These are phyloP conservation scores for Pogonomyrmex californicus DNA, from an alignment of 1,140 invertebrate species.

Conservation along the genomic window DNA sequence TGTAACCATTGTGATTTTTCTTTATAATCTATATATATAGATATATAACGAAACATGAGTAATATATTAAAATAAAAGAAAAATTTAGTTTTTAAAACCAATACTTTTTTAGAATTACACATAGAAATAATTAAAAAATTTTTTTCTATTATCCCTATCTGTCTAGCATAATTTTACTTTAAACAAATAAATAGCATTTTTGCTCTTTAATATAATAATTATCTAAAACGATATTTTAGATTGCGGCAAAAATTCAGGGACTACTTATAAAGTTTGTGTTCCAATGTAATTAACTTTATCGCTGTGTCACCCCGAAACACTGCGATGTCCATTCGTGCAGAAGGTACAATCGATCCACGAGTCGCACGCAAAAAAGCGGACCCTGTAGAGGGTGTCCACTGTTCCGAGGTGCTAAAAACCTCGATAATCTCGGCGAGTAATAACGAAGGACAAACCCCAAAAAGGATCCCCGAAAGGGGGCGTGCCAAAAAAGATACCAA, in stretches of 20 bases:
- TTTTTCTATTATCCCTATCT: not conserved
- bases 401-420: slow-evolving; percentile 70
- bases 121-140: not conserved
- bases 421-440: slow-evolving; percentile 71
- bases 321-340: slow-evolving; percentile 21
- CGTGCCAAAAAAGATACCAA: slow-evolving; percentile 62
- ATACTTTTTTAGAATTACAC: not conserved
- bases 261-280: slow-evolving; percentile 56
- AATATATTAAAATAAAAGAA: not conserved
- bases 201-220: slow-evolving; percentile 16
- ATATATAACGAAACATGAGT: not conserved
- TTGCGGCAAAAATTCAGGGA: slow-evolving; percentile 36
- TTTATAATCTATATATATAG: not conserved
- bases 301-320: slow-evolving; percentile 47
- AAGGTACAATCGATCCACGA: slow-evolving; percentile 52
- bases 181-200: slow-evolving; percentile 12
- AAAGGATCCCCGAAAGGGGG: slow-evolving; percentile 45
- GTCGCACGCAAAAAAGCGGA: slow-evolving; percentile 20
- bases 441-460: slow-evolving; percentile 70
- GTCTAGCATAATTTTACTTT: not conserved
- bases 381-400: slow-evolving; percentile 5
- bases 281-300: slow-evolving; percentile 57
- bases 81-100: not conserved
- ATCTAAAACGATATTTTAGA: slow-evolving; percentile 39
- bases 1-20: not conserved